A percentile compares a stretch with the other conserved stretches of the same genome.
Conservation (phyloP, 2,113 vertebrate genomes). For the Coryphaenoides rupestris region DNA sequence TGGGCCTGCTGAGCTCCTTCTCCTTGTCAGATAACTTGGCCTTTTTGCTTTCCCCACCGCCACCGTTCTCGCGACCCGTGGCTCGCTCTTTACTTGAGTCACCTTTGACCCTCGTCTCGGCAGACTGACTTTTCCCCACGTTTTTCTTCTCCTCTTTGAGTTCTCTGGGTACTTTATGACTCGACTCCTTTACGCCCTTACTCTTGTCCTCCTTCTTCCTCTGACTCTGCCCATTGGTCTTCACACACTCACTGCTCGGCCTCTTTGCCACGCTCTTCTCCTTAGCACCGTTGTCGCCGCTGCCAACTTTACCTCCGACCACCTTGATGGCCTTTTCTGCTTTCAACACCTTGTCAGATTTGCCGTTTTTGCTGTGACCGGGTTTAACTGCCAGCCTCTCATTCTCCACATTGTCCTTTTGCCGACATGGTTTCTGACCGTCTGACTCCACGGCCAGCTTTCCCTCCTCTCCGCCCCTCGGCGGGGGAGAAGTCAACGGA, state of each 20-base stretch:
- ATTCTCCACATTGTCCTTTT: constrained; percentile 28
- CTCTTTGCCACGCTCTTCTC: constrained; percentile 50
- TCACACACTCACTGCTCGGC: constrained; percentile 65
- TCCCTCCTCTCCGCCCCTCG: constrained; percentile 44
- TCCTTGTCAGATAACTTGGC: constrained; percentile 44
- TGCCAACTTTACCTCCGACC: constrained; percentile 48
- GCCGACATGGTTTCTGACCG: constrained; percentile 17
- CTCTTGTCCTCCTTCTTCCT: constrained; percentile 58
- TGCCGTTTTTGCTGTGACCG: constrained; percentile 47
- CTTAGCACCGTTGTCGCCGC: constrained; percentile 30
- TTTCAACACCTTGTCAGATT: constrained; percentile 47
- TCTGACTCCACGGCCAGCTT: constrained; percentile 36
- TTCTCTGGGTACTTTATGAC: constrained; percentile 58
- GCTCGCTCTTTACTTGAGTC: constrained; percentile 53
- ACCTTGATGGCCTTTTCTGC: constrained; percentile 34
- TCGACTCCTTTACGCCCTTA: constrained; percentile 40
- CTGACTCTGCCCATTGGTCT: constrained; percentile 67
- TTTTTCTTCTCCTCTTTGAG: constrained; percentile 54
- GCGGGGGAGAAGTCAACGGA: constrained; percentile 54
- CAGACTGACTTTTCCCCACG: constrained; percentile 53
- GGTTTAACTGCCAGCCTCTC: constrained; percentile 47
- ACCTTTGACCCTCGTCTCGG: constrained; percentile 44
- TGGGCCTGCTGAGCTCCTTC: constrained; percentile 56
- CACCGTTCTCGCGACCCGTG: constrained; percentile 18
- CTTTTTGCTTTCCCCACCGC: constrained; percentile 57